Base-by-base conservation (phyloP, 2,888 invertebrate species). In the Adelognathus sp. region DNA sequence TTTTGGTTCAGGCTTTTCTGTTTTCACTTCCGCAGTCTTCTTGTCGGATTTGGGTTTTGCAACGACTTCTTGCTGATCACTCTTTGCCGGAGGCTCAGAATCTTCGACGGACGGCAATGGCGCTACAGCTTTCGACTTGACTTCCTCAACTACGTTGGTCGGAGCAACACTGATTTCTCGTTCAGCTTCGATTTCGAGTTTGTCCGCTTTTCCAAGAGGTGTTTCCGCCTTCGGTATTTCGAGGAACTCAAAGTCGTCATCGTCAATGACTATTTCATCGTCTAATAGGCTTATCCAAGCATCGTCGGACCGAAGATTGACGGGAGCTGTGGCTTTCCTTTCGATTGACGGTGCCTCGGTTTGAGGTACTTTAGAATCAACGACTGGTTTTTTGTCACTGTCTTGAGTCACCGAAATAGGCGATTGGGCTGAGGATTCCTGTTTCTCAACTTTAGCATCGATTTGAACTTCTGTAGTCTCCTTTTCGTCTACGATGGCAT, bases 271-370 rank as follows among this genome's bases (percentile, higher is more conserved):
- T 21, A 87, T 82, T 39, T 87, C 85, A 39, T 89, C 86, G 61
- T 89, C 88, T 54, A 88, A 80, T 64, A 87, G 70, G 77, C 79
- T 81, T 82, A 87, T 85, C 88, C 86, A 88, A 11, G 82, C 79
- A 61, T 82, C 81, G 31, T 81, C 79, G 24, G 81, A 82, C 2
- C 77, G 73, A 18, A 81, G 69, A 46, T 78, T 80, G 16, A 78
- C 66, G 6, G 72, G 21, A 73, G 81, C 24, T 73, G 81, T 9
- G 67, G 67, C n/a, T 77, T 76, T 75, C 41, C 31, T 54, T n/a
- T 76, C 76, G 0, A 29, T 18, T 39, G 11, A 16, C 27, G 41
- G 7, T 33, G 18, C 64, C 16, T 24, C 16, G 14, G 41, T 14
- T 33, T 60, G 9, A 1, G 39, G 3, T 6, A 50, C 39, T 36